Base-by-base conservation (phyloP, 2,888 invertebrate species). In the Eubasilissa splendida region DNA sequence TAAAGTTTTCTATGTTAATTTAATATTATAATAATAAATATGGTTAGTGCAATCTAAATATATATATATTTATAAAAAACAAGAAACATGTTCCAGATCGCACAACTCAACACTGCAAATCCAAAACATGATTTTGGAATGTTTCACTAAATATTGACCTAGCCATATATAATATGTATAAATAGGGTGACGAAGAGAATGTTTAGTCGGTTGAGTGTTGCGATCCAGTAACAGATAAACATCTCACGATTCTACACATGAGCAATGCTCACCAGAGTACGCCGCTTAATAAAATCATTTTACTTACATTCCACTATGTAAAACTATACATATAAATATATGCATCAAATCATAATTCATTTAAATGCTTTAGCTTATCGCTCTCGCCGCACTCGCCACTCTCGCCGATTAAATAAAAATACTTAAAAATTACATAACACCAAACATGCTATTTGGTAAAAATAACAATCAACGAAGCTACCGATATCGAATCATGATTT, bases 1-100 rank as follows among this genome's bases (percentile, higher is more conserved):
- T 88, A 88, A 88, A 88, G 88, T 88, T 88, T 87, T 86, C 86
- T 73, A 73, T 73, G 71, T 84, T 83, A 84, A 80, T 77, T 83
- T 82, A 85, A 86, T 86, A 85, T 86, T 86, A 86, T 85, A 87
- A 87, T 86, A 90, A 90, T 90, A 90, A 90, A 90, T 90, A 90
- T 87, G 87, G 87, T 83, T 80, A 83, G 81, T 83, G 83, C 83
- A 84, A 75, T 81, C 78, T 83, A 78, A 80, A 83, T 65, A 63
- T 78, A 79, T 54, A 70, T 70, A 79, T 74, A 73, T 74, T 31
- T 79, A 79, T 74, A 79, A 70, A 76, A 59, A 77, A 77, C 77
- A 79, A 79, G 54, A 78, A 76, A 50, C 52, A 54, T 58, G 77
- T 42, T 70, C 83, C 76, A 73, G 80, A 79, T 80, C 76, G 82